A percentile compares a stretch with the other conserved stretches of the same genome.
These are phyloP conservation scores for Lamellibrachia satsuma DNA, from an alignment of 2,888 invertebrate species.

Conservation along the genomic window DNA sequence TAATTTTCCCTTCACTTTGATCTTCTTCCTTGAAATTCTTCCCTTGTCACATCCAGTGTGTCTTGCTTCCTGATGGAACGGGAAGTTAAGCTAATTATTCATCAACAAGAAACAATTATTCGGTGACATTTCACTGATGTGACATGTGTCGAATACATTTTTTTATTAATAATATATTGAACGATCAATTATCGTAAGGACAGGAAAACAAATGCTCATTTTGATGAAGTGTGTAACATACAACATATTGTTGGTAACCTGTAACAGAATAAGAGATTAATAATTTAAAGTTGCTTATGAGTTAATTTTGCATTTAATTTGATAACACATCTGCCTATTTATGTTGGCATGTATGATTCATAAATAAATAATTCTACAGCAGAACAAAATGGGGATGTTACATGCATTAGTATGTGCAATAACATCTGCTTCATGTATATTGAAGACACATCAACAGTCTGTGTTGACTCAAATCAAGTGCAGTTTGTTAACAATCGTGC, in stretches of 20 bases:
- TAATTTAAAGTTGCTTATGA: neutral
- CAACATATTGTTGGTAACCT: neutral
- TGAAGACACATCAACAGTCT: neutral
- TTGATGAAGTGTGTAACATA: neutral
- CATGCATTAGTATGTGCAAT: neutral
- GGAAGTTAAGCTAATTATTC: too few relatives aligned
- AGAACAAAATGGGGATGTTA: neutral
- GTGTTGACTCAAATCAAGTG: neutral
- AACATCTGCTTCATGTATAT: neutral
- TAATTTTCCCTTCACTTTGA: too few relatives aligned
- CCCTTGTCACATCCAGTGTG: too few relatives aligned
- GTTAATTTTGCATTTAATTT: neutral
- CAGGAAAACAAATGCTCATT: neutral
- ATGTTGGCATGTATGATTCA: neutral
- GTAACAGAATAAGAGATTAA: neutral
- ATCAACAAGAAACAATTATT: too few relatives aligned
- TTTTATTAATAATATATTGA: too few relatives aligned
- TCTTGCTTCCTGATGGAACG: too few relatives aligned
- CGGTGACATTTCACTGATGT: too few relatives aligned
- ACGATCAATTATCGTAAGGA: neutral
- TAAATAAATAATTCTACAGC: neutral
- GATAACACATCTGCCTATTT: neutral
- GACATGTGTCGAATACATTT: too few relatives aligned
- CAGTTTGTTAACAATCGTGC: neutral
- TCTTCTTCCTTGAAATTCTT: too few relatives aligned